These are phyloP conservation scores for Lampris incognitus DNA, from an alignment of 2,113 vertebrate species.

Conservation along the genomic window DNA sequence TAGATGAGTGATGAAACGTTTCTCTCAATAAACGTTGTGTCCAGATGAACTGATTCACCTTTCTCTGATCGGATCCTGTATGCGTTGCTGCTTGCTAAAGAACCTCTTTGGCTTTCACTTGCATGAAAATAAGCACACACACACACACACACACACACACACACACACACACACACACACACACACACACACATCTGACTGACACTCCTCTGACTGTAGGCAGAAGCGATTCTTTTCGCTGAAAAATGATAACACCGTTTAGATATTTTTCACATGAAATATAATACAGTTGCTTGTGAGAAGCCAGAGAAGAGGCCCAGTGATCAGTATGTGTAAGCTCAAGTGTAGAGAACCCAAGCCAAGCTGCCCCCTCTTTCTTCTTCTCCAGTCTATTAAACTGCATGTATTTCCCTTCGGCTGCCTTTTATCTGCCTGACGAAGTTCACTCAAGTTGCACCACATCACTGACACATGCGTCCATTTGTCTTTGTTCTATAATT, in stretches of 20 bases:
- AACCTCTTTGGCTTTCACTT: too few species aligned
- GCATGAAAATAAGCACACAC: too few species aligned
- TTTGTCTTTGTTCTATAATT: neutral
- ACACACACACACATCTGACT: neutral
- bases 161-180: neutral
- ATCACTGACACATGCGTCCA: constrained; percentile 18
- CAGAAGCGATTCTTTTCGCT: constrained; percentile 7
- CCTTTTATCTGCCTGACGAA: constrained; percentile 11
- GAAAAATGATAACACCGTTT: neutral
- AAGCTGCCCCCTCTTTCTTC: neutral
- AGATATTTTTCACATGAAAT: neutral
- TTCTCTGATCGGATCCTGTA: too few species aligned
- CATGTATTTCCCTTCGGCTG: neutral
- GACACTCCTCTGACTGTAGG: neutral
- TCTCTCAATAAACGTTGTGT: too few species aligned
- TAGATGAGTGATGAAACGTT: neutral
- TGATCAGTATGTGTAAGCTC: constrained; percentile 21
- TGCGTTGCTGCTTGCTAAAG: too few species aligned
- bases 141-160: neutral
- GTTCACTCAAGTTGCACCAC: neutral
- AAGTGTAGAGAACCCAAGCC: neutral
- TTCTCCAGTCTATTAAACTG: neutral
- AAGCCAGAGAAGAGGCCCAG: constrained; percentile 20
- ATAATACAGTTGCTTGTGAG: constrained; percentile 24
- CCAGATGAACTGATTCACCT: too few species aligned